Evolutionary conservation across 2,797 vertebrate species (phyloP), one percentile per base, ranked within the genome.

Genomic region (Cynodonichthys magdalenae): DNA sequence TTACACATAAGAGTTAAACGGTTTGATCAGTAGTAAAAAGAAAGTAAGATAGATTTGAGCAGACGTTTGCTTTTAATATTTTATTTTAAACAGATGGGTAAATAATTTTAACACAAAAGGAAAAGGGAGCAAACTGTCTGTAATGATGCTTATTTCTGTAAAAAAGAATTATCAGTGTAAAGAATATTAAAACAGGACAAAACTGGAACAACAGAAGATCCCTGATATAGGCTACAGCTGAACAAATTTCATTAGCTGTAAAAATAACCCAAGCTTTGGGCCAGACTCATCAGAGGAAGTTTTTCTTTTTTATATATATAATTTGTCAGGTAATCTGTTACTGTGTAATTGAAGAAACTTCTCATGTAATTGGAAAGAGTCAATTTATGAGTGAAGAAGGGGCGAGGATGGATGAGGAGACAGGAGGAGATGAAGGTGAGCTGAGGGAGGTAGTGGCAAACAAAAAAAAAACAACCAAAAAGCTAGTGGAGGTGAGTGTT

Each of bases 271-370:
- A 44, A 49, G 81, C 79, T 86, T 71, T 89, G 86, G 85, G 74
- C 68, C 70, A 88, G 82, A 88, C 87, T 90, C 89, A 89, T 87
- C 79, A 80, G 75, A 51, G 65, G 65, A 84, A 84, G 84, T 81
- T 78, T 89, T 50, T 58, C 57, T 44, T n/a, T n/a, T n/a, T n/a
- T n/a, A n/a, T n/a, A n/a, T n/a, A 31, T 57, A 36, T 89, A 84
- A 90, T 92, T 92, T 93, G 90, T 91, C 92, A 92, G 87, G 86
- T 90, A 89, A 90, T 91, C 89, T 83, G 81, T 89, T 90, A 85
- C 82, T 66, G 84, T 78, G 82, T 90, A 87, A 90, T 88, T 91
- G 89, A 92, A 87, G 86, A 90, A 93, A 90, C 70, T 46, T 84
- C 74, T 84, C 74, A 71, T 89, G 84, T 89, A 88, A 92, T 90